These are phyloP conservation scores for Lasaia peninsularis DNA, from an alignment of 1,140 invertebrate species.

Conservation along the genomic window DNA sequence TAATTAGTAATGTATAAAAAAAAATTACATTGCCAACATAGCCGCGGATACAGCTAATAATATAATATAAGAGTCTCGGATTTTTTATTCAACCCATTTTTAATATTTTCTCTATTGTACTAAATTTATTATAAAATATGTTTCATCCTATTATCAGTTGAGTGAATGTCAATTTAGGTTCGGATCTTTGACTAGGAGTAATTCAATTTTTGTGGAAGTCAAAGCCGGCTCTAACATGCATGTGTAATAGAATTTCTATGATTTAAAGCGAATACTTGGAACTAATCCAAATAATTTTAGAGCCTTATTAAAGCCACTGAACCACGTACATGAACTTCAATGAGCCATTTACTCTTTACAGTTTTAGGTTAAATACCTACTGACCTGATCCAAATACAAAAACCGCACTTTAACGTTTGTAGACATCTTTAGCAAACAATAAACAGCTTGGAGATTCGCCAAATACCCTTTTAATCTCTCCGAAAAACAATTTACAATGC, in stretches of 20 bases:
- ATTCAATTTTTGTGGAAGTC: background rate
- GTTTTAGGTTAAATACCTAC: background rate
- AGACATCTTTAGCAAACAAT: slow-evolving; percentile 7
- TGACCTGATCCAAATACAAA: background rate
- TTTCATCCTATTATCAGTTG: too few species aligned
- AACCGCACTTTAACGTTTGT: background rate
- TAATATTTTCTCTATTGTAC: too few species aligned
- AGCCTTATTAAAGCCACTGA: slow-evolving; percentile 1
- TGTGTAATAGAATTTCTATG: slow-evolving; percentile 2
- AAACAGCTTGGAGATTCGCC: background rate
- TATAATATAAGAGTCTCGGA: too few species aligned
- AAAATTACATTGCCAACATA: too few species aligned
- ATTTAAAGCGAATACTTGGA: background rate
- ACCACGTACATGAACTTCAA: slow-evolving; percentile 1
- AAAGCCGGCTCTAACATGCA: background rate
- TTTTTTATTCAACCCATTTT: too few species aligned
- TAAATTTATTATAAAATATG: too few species aligned
- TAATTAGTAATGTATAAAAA: too few species aligned
- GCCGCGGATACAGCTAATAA: too few species aligned
- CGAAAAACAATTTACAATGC: slow-evolving; percentile 1
- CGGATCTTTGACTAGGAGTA: too few species aligned
- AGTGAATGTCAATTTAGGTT: too few species aligned
- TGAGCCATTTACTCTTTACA: background rate
- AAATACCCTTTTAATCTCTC: slow-evolving; percentile 4
- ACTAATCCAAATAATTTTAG: background rate